Conservation (phyloP, 2,797 vertebrate species). For the Valencia hispanica region DNA sequence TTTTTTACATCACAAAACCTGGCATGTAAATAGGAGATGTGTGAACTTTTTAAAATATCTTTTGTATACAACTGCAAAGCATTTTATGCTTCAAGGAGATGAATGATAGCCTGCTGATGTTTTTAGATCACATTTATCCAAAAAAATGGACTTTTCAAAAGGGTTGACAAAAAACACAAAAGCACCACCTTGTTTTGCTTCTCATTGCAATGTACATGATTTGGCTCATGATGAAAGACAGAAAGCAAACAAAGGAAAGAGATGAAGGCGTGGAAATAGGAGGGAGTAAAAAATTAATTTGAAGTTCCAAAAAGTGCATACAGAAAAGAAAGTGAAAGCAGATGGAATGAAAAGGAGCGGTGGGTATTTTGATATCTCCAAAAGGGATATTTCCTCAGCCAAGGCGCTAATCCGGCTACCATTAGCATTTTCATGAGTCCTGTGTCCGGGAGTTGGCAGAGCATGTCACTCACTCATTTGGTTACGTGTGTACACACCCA, state of each 20-base stretch:
- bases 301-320: slow-evolving; percentile 35
- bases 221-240: slow-evolving; percentile 1
- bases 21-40: neutral
- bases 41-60: neutral
- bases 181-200: neutral
- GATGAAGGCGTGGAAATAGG: neutral
- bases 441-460: slow-evolving; percentile 75
- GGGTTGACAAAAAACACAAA: neutral
- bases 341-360: slow-evolving; percentile 47
- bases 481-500: slow-evolving; percentile 55
- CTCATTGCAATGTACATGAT: slow-evolving; percentile 5
- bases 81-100: neutral
- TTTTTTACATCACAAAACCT: neutral
- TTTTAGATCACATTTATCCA: slow-evolving; percentile 2
- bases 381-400: slow-evolving; percentile 69
- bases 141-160: neutral
- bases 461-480: slow-evolving; percentile 81
- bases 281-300: slow-evolving; percentile 7
- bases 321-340: slow-evolving; percentile 16
- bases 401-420: slow-evolving; percentile 75
- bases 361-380: slow-evolving; percentile 64
- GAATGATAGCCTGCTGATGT: neutral
- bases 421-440: slow-evolving; percentile 85
- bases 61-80: neutral
- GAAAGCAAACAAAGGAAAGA: slow-evolving; percentile 9